Base-by-base conservation (phyloP, 2,797 vertebrate species). In the Dromococcyx pavoninus region DNA sequence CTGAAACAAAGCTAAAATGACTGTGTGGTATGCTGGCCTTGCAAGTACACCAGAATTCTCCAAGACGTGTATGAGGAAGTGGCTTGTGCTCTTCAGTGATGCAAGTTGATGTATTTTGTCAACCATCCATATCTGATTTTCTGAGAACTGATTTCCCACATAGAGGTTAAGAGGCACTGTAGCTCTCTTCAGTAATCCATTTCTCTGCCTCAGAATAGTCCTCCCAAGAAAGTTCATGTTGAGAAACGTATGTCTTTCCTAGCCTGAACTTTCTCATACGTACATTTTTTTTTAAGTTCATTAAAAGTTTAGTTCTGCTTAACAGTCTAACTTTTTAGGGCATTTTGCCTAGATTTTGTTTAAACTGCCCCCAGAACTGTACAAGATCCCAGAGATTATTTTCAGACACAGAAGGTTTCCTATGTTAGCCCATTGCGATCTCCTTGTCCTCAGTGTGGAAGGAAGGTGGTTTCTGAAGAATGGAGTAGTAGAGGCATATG, bases 381-480 rank as follows among this genome's bases (percentile, higher is more conserved):
- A 65, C 27, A 74, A 74, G 57, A 80, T 82, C 27, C 32, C 44
- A 46, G 16, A 67, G 28, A 46, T 44, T 89, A n/a, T 77, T 93
- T 91, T 74, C 71, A 89, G 76, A 82, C 35, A 39, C 18, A 35
- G 41, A 48, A 81, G 13, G 8, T 76, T 93, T 85, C 80, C 57
- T 74, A 0, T 78, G 25, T 85, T 86, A 74, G 70, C 30, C 44
- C 44, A 70, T 57, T 88, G 48, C 0, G 0, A 67, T 66, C 33
- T 79, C 33, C 80, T 85, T 87, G 79, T 46, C 13, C 44, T 88
- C 28, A 46, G 16, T 32, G 39, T 83, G 48, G 41, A 76, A 61
- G 91, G 72, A 89, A 74, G 54, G 66, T 66, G 32, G 11, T 89
- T 96, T 94, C 80, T 87, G 57, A 93, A 58, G 77, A 87, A 64